phyloP scores from a whole-genome alignment of 2,797 vertebrate genomes.

The Takifugu rubripes region DNA sequence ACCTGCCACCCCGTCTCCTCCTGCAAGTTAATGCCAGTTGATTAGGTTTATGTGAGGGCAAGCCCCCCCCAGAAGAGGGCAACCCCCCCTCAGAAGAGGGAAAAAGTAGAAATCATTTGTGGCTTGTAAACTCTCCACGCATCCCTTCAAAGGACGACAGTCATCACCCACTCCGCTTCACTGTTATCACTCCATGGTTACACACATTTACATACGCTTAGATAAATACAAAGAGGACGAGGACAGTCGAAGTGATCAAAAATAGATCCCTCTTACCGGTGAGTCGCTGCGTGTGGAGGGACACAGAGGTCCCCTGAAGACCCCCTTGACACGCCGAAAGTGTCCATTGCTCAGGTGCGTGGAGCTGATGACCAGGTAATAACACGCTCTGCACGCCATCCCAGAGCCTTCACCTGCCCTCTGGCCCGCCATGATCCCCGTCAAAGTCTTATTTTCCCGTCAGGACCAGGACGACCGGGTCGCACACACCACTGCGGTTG shows the following conservation, averaged over 20 bases:
- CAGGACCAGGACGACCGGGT: background rate
- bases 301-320: slow-evolving; percentile 95
- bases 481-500: slow-evolving; percentile 1
- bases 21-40: slow-evolving; percentile 52
- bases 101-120: too few relatives aligned
- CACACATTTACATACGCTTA: too few relatives aligned
- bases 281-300: slow-evolving; percentile 80
- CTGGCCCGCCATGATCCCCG: slow-evolving; percentile 35
- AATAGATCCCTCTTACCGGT: slow-evolving; percentile 75
- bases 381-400: slow-evolving; percentile 95
- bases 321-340: slow-evolving; percentile 95
- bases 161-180: too few relatives aligned
- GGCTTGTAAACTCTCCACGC: too few relatives aligned
- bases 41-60: slow-evolving; percentile 38
- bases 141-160: too few relatives aligned
- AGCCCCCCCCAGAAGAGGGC: slow-evolving; percentile 23
- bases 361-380: slow-evolving; percentile 98
- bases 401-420: slow-evolving; percentile 38
- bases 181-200: too few relatives aligned
- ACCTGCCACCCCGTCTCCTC: slow-evolving; percentile 38
- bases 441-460: background rate
- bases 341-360: slow-evolving; percentile 97
- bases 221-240: too few relatives aligned
- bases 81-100: too few relatives aligned
- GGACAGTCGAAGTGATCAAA: too few relatives aligned